Conservation (phyloP, 2,797 vertebrate genomes). For the Acanthiza pusilla region DNA sequence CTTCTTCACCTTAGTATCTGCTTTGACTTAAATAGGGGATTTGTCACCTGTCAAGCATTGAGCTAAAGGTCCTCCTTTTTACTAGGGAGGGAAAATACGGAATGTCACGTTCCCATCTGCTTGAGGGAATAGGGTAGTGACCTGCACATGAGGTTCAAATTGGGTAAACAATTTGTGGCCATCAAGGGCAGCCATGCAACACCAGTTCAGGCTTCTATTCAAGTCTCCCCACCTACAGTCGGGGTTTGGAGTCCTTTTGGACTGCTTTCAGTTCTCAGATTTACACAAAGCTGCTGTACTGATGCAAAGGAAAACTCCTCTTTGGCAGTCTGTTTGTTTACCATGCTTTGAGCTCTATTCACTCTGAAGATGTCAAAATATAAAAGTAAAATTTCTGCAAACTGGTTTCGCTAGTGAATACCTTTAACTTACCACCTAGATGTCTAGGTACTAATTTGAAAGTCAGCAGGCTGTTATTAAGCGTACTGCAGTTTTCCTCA, state of each 20-base stretch:
- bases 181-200: background rate
- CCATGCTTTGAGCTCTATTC: background rate
- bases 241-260: background rate
- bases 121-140: background rate
- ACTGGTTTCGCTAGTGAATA: background rate
- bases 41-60: background rate
- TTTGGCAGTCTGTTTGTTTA: background rate
- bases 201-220: background rate
- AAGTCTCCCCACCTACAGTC: background rate
- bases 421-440: background rate
- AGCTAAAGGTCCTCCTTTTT: background rate
- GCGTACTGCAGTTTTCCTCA: background rate
- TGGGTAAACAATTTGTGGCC: background rate
- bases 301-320: background rate
- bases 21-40: background rate
- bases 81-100: background rate
- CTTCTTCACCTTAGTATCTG: background rate
- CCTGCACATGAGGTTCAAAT: background rate
- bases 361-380: background rate
- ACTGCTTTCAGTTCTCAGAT: background rate
- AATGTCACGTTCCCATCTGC: background rate
- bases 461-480: background rate
- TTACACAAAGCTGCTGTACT: background rate
- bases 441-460: background rate
- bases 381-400: background rate